These are phyloP conservation scores for Coenobita brevimanus DNA, from an alignment of 1,140 invertebrate genomes.

Conservation along the genomic window DNA sequence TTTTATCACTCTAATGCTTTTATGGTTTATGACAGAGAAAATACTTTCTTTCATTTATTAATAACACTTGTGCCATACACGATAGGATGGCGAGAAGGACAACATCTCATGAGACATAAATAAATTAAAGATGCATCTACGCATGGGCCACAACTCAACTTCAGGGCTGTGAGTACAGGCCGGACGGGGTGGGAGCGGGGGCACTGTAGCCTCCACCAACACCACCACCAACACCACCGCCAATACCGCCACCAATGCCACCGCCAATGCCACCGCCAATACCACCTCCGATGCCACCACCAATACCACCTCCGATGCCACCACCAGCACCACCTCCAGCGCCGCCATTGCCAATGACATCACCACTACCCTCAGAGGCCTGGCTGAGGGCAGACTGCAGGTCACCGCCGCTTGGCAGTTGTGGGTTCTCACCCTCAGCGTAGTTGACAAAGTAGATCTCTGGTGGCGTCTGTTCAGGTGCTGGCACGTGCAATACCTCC, in stretches of 20 bases:
- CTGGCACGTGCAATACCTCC: conserved; percentile 11
- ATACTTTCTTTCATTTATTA: neutral
- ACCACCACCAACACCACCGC: neutral
- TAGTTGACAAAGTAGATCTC: conserved; percentile 44
- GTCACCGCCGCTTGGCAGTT: conserved; percentile 30
- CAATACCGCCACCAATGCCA: conserved; percentile 13
- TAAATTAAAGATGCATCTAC: no score
- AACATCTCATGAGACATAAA: no score
- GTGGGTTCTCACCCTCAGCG: conserved; percentile 29
- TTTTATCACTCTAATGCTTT: no score
- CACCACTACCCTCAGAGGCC: conserved; percentile 4
- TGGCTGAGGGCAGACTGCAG: conserved; percentile 33
- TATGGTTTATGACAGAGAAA: neutral
- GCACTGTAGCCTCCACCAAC: neutral
- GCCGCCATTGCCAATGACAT: neutral
- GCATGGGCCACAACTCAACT: no score
- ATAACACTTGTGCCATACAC: no score
- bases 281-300: neutral
- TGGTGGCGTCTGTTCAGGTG: neutral
- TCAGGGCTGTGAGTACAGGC: conserved; percentile 1
- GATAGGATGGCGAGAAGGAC: no score
- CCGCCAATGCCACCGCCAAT: conserved; percentile 15
- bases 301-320: neutral
- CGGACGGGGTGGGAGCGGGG: neutral
- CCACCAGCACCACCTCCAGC: neutral